These are phyloP conservation scores for Drosophila mulleri DNA, from an alignment of 2,888 invertebrate genomes.

Conservation along the genomic window DNA sequence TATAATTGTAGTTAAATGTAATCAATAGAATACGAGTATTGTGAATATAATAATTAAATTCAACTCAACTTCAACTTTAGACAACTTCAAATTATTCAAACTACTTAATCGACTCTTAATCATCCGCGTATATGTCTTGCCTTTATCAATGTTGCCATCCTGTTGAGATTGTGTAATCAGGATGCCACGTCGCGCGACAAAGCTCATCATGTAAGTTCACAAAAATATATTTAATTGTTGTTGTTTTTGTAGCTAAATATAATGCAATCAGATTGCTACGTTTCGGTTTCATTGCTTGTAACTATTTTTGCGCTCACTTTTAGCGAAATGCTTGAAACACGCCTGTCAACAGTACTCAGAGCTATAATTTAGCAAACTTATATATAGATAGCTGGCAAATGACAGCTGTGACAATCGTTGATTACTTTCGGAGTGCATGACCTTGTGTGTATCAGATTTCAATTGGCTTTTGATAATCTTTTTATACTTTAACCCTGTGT, in stretches of 20 bases:
- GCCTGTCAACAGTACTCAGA: background rate
- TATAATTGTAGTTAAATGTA: too few relatives aligned
- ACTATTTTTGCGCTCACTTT: slow-evolving; percentile 1
- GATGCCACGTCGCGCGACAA: too few relatives aligned
- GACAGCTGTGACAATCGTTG: slow-evolving; percentile 2
- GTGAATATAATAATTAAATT: too few relatives aligned
- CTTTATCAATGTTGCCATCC: too few relatives aligned
- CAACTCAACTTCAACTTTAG: too few relatives aligned
- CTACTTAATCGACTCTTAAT: too few relatives aligned
- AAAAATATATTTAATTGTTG: background rate
- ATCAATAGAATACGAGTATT: too few relatives aligned
- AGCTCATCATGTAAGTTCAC: too few relatives aligned
- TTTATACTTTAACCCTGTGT: background rate
- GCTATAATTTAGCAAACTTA: background rate
- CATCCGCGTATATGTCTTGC: too few relatives aligned
- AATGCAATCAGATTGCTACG: background rate
- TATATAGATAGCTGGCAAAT: slow-evolving; percentile 2
- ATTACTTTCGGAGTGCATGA: background rate
- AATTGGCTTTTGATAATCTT: background rate
- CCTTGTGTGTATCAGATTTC: background rate
- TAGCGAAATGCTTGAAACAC: background rate
- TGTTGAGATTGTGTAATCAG: too few relatives aligned
- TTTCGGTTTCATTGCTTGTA: background rate
- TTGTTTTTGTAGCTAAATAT: background rate
- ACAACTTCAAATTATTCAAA: too few relatives aligned